Percentiles rank a stretch among this genome's conserved stretches.
Conservation (phyloP, 1,140 invertebrate genomes). For the Macrosteles quadrilineatus region DNA sequence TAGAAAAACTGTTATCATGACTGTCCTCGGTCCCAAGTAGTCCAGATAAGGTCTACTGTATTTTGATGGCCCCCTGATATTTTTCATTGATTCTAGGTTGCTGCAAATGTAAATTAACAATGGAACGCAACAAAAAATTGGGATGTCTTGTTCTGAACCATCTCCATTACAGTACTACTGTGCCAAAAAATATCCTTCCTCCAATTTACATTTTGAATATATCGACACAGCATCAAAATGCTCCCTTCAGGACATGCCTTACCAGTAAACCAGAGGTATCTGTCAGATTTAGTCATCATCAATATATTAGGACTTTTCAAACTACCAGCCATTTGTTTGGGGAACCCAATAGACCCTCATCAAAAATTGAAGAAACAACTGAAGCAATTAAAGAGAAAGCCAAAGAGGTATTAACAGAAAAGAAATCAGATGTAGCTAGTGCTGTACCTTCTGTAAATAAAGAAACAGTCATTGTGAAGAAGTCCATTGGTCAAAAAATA, state of each 20-base stretch:
- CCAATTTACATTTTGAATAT: not conserved
- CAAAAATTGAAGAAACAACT: slow-evolving; percentile 88
- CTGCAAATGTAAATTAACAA: not conserved
- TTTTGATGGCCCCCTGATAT: too few species aligned
- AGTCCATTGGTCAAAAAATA: slow-evolving; percentile 69
- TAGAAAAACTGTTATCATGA: too few species aligned
- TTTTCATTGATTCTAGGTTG: not conserved
- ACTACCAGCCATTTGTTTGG: slow-evolving; percentile 52
- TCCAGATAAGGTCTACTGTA: too few species aligned
- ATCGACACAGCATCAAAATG: not conserved
- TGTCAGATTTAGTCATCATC: not conserved
- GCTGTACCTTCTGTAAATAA: slow-evolving; percentile 51
- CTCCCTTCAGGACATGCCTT: not conserved
- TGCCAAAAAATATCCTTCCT: not conserved
- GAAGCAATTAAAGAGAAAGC: slow-evolving; percentile 76
- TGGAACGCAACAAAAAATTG: not conserved
- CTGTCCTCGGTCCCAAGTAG: too few species aligned
- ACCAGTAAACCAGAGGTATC: not conserved
- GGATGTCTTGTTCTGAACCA: slow-evolving; percentile 41
- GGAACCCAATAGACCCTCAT: slow-evolving; percentile 72
- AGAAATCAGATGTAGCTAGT: slow-evolving; percentile 49
- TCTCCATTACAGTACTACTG: not conserved
- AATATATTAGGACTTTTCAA: not conserved
- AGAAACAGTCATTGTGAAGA: slow-evolving; percentile 59
- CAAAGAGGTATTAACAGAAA: slow-evolving; percentile 56